Conservation (phyloP, 2,888 invertebrate species). For the Eristalinus sepulchralis region DNA sequence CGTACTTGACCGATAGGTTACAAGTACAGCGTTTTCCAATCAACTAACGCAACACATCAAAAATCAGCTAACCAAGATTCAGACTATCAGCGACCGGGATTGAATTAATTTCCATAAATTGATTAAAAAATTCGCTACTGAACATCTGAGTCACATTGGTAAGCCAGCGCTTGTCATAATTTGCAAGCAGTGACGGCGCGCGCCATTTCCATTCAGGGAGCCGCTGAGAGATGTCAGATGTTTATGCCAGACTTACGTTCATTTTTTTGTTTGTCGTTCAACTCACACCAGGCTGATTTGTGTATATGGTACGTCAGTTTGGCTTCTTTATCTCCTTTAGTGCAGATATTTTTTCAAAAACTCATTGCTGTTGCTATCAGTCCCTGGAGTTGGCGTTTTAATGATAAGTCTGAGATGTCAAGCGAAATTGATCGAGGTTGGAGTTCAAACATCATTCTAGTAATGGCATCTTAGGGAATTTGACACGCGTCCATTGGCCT, state of each 20-base stretch:
- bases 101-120: constrained; percentile 63
- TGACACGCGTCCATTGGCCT: constrained; percentile 50
- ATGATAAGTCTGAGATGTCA: no score
- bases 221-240: constrained; percentile 10
- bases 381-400: no score
- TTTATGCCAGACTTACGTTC: constrained; percentile 31
- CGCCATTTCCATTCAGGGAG: constrained; percentile 59
- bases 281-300: constrained; percentile 36
- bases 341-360: neutral
- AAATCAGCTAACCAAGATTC: constrained; percentile 19
- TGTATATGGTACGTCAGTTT: constrained; percentile 4
- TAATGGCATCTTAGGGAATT: constrained; percentile 35
- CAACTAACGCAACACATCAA: neutral
- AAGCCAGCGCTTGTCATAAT: constrained; percentile 47
- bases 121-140: constrained; percentile 19
- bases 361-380: constrained; percentile 32
- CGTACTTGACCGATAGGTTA: neutral
- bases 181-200: constrained; percentile 47
- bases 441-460: constrained; percentile 26
- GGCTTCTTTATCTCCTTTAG: neutral
- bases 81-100: constrained; percentile 6
- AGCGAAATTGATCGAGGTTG: neutral
- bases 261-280: neutral
- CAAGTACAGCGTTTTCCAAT: neutral
- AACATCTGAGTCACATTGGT: constrained; percentile 1